Percentiles rank a stretch among this genome's conserved stretches.
phyloP scores from a whole-genome alignment of 2,797 vertebrate genomes.

The Spea hammondii region DNA sequence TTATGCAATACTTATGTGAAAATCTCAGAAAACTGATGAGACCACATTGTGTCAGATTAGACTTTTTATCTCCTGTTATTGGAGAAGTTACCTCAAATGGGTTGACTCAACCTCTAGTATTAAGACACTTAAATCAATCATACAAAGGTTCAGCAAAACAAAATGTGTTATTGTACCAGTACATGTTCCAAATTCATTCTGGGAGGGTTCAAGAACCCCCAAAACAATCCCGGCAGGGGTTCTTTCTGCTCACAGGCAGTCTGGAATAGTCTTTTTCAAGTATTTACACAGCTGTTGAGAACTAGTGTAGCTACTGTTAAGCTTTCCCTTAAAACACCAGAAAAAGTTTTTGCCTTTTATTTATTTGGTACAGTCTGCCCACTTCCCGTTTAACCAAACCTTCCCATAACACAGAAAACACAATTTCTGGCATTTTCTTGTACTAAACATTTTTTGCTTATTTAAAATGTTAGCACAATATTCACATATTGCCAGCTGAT shows the following conservation, averaged over 20 bases:
- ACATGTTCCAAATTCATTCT: conserved; percentile 30
- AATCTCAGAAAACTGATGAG: not conserved
- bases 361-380: not conserved
- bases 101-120: conserved; percentile 9
- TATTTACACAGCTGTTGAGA: conserved; percentile 30
- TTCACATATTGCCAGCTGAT: conserved; percentile 25
- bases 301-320: conserved; percentile 22
- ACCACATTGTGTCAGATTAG: not conserved
- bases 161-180: conserved; percentile 20
- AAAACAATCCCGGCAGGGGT: conserved; percentile 25
- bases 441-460: conserved; percentile 12
- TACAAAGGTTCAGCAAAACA: conserved; percentile 17
- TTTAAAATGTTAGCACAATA: conserved; percentile 20
- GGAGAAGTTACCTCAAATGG: not conserved
- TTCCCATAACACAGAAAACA: not conserved
- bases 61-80: not conserved
- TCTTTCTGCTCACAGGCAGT: not conserved
- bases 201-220: conserved; percentile 22
- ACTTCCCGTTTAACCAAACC: not conserved
- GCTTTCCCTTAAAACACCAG: not conserved
- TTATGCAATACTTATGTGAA: not conserved
- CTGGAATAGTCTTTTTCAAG: conserved; percentile 9
- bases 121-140: conserved; percentile 15
- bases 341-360: not conserved
- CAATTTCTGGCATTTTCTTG: not conserved